These are phyloP conservation scores for Todiramphus chloris DNA, from an alignment of 2,113 vertebrate species.

Conservation along the genomic window DNA sequence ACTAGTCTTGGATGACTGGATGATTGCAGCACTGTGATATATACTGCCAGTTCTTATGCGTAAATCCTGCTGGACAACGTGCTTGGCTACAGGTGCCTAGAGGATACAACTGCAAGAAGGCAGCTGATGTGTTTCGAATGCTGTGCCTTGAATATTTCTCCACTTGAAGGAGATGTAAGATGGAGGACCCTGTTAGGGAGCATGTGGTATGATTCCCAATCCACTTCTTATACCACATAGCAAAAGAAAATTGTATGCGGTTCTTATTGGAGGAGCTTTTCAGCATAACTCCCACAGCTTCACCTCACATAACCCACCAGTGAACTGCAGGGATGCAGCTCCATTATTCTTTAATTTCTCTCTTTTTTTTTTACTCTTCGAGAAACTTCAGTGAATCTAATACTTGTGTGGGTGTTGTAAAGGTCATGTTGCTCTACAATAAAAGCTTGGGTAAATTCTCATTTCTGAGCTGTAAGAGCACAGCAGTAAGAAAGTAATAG, in stretches of 20 bases:
- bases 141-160: background rate
- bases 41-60: rapidly evolving
- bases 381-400: background rate
- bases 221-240: background rate
- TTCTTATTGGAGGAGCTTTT: background rate
- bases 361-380: background rate
- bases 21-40: background rate
- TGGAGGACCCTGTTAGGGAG: background rate
- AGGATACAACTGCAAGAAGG: background rate
- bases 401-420: background rate
- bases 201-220: background rate
- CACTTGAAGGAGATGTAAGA: background rate
- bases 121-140: background rate
- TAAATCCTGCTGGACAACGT: background rate
- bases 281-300: background rate
- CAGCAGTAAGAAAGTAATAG: background rate
- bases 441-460: background rate
- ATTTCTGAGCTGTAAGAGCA: background rate
- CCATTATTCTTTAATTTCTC: background rate
- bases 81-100: background rate
- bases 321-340: background rate
- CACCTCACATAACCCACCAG: background rate
- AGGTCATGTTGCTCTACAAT: background rate
- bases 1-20: background rate
- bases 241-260: background rate